phyloP scores from a whole-genome alignment of 2,888 invertebrate species.

The Ennomos fuscantarius region DNA sequence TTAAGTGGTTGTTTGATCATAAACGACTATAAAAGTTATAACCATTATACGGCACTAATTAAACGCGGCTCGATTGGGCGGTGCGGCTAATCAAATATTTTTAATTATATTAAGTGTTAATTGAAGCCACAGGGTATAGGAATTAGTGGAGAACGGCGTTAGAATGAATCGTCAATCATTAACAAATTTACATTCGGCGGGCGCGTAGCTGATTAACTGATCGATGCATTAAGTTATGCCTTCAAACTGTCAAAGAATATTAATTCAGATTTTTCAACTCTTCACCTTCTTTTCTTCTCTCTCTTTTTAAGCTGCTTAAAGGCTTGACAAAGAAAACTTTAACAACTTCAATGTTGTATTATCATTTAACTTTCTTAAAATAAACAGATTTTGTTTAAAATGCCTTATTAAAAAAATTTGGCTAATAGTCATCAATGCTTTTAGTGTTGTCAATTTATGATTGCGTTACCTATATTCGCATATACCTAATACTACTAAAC shows the following conservation, averaged over 20 bases:
- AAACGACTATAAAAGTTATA: constrained; percentile 39
- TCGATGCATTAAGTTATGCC: constrained; percentile 17
- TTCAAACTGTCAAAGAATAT: constrained; percentile 10
- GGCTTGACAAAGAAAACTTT: too few species aligned
- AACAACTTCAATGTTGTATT: too few species aligned
- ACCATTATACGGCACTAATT: constrained; percentile 50
- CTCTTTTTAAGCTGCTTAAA: too few species aligned
- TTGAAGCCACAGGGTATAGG: constrained; percentile 58
- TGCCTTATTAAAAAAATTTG: too few species aligned
- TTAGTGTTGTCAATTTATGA: too few species aligned
- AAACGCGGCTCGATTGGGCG: constrained; percentile 45
- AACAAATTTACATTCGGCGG: constrained; percentile 52
- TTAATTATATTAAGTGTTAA: constrained; percentile 65
- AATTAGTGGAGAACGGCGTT: constrained; percentile 52
- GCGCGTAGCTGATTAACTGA: constrained; percentile 47
- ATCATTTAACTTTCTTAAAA: too few species aligned
- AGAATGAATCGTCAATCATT: constrained; percentile 64
- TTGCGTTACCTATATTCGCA: neutral
- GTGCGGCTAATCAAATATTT: constrained; percentile 54
- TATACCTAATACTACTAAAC: too few species aligned
- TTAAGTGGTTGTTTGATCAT: constrained; percentile 46
- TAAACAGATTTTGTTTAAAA: too few species aligned
- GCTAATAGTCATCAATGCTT: too few species aligned
- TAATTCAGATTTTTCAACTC: neutral
- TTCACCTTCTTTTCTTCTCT: too few species aligned